Evolutionary conservation across 2,797 vertebrate species (phyloP), one percentile per base, ranked within the genome.

Genomic region (Intellagama lesueurii): DNA sequence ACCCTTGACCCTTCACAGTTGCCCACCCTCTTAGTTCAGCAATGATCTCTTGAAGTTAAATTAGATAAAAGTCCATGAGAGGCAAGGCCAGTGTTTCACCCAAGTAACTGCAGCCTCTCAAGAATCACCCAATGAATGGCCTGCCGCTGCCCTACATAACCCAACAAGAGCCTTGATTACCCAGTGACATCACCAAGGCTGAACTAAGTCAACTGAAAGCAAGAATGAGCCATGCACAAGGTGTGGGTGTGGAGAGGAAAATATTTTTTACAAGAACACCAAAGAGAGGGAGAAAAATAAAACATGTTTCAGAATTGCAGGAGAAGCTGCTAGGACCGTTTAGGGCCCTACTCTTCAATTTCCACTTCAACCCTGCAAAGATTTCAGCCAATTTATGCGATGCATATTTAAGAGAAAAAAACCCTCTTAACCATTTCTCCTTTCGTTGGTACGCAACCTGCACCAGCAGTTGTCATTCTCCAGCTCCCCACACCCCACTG

Each of bases 381-480:
- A 40, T 49, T 1, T 35, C 7, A 75, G 49, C 49, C 9, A 24
- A 4, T 28, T 80, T 8, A 87, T 70, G 14, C 24, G 22, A 26
- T 52, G 7, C 1, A 35, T 32, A 14, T 73, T 73, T 73, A n/a
- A 81, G 32, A 26, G 0, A 0, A n/a, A 17, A 11, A 0, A 11
- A 60, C 47, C 28, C 77, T 90, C 66, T 60, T 90, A 69, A 77
- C 90, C 88, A 0, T 4, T 40, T 82, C 77, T 91, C 28, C 85
- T 68, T 14, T 79, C 68, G 69, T 80, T 56, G 87, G 75, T 89
- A 82, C 88, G 78, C 81, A 91, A 82, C 87, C 22, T 28, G 88
- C 93, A 91, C 89, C 91, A 85, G 82, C 93, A 80, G 87, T 91
- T 93, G 87, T 85, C 77, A 85, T 89, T 86, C 91, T 90, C 0